Evolutionary conservation across 2,113 vertebrate species (phyloP).

Genomic region (Solenodon paradoxus): DNA sequence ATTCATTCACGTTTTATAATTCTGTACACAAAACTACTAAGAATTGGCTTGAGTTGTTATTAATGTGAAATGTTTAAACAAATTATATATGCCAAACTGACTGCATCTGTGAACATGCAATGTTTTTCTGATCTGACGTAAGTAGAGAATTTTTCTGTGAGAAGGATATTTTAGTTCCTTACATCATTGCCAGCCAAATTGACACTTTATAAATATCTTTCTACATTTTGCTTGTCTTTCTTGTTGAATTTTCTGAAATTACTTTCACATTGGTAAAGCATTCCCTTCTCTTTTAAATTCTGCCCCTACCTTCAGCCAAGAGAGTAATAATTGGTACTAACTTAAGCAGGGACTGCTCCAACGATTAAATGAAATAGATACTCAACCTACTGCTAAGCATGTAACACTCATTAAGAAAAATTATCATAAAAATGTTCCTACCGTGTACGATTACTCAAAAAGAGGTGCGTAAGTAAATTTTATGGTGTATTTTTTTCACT

Average conservation of each 20-base stretch:
- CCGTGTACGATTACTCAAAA: constrained; percentile 7
- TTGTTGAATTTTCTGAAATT: constrained; percentile 23
- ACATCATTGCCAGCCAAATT: neutral
- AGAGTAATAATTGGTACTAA: neutral
- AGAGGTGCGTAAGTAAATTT: constrained; percentile 11
- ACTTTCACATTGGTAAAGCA: neutral
- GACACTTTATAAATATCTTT: constrained; percentile 27
- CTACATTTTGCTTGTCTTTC: neutral
- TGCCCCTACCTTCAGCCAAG: neutral
- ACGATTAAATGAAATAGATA: neutral
- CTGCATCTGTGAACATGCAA: neutral
- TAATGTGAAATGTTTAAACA: constrained; percentile 8
- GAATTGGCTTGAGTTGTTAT: neutral
- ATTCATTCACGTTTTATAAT: constrained; percentile 13
- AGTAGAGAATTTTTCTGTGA: neutral
- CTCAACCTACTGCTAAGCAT: neutral
- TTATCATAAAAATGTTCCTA: neutral
- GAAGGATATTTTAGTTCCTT: constrained; percentile 3
- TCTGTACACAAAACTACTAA: neutral
- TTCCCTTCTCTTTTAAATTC: neutral
- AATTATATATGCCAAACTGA: neutral
- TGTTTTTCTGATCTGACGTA: neutral
- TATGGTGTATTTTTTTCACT: neutral
- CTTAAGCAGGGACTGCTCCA: neutral
- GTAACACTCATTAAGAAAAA: neutral